Percentiles rank a stretch among this genome's conserved stretches.
phyloP scores from a whole-genome alignment of 2,888 invertebrate species.

The Oligia latruncula region DNA sequence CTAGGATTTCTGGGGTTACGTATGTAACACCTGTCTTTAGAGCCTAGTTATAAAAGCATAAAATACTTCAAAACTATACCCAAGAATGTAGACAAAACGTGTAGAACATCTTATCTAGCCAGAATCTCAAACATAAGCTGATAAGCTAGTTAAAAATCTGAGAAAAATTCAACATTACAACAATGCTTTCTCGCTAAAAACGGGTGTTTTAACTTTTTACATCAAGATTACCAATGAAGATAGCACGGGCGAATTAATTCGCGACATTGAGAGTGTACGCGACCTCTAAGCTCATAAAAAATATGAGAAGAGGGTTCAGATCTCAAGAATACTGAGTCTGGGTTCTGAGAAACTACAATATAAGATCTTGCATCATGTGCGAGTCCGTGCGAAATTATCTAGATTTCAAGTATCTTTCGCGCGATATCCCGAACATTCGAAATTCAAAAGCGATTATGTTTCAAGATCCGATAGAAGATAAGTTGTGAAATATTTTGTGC shows the following conservation, averaged over 20 bases:
- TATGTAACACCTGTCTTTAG: neutral
- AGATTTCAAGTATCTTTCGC: slow-evolving; percentile 37
- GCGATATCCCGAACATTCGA: slow-evolving; percentile 40
- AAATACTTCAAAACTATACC: slow-evolving; percentile 24
- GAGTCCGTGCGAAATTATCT: slow-evolving; percentile 41
- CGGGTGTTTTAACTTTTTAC: slow-evolving; percentile 63
- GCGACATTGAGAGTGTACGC: slow-evolving; percentile 58
- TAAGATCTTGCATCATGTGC: slow-evolving; percentile 34
- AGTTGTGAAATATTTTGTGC: slow-evolving; percentile 16
- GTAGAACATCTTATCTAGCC: slow-evolving; percentile 38
- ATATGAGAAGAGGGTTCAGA: slow-evolving; percentile 65
- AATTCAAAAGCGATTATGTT: slow-evolving; percentile 46
- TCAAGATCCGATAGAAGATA: slow-evolving; percentile 35
- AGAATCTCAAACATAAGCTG: slow-evolving; percentile 46
- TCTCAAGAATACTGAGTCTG: slow-evolving; percentile 52
- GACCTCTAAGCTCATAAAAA: slow-evolving; percentile 70
- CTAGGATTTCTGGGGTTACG: slow-evolving; percentile 7
- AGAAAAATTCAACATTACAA: slow-evolving; percentile 60
- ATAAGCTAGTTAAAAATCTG: slow-evolving; percentile 62
- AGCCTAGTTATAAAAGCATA: neutral
- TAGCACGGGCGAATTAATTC: slow-evolving; percentile 72
- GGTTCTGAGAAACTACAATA: slow-evolving; percentile 67
- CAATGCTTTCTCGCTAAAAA: slow-evolving; percentile 67
- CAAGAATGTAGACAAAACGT: slow-evolving; percentile 19
- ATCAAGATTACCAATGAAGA: slow-evolving; percentile 72